phyloP scores from a whole-genome alignment of 2,113 vertebrate genomes.

The Mesembrinibis cayennensis region DNA sequence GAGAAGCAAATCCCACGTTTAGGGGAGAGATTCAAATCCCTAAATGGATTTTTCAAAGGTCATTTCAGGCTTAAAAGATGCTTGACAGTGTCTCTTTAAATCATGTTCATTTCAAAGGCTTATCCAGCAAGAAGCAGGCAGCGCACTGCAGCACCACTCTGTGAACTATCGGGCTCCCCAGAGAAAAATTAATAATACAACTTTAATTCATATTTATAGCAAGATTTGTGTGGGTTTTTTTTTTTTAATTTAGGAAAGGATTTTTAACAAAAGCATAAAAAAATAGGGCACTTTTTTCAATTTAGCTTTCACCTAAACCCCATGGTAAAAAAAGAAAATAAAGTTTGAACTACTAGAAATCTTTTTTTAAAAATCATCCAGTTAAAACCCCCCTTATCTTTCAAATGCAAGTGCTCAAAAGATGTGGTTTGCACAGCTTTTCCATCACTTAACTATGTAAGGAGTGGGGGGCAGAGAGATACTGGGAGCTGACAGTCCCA shows the following conservation, averaged over 20 bases:
- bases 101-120: slow-evolving; percentile 60
- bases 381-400: slow-evolving; percentile 34
- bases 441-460: neutral
- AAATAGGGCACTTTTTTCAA: neutral
- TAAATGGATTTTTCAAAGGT: slow-evolving; percentile 71
- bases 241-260: neutral
- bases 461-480: neutral
- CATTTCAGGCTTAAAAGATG: slow-evolving; percentile 52
- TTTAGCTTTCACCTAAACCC: slow-evolving; percentile 49
- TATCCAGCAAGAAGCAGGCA: slow-evolving; percentile 39
- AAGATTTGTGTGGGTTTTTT: neutral
- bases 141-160: neutral
- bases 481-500: neutral
- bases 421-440: neutral
- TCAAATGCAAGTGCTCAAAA: slow-evolving; percentile 2
- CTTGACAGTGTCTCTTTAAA: slow-evolving; percentile 49
- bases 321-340: neutral
- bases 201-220: slow-evolving; percentile 68
- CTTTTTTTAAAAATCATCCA: neutral
- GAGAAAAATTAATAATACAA: slow-evolving; percentile 72
- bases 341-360: neutral
- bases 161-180: slow-evolving; percentile 42
- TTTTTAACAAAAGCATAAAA: slow-evolving; percentile 50
- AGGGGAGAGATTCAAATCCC: slow-evolving; percentile 62
- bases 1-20: slow-evolving; percentile 57